phyloP scores from a whole-genome alignment of 2,888 invertebrate species.

The Phortica okadai region DNA sequence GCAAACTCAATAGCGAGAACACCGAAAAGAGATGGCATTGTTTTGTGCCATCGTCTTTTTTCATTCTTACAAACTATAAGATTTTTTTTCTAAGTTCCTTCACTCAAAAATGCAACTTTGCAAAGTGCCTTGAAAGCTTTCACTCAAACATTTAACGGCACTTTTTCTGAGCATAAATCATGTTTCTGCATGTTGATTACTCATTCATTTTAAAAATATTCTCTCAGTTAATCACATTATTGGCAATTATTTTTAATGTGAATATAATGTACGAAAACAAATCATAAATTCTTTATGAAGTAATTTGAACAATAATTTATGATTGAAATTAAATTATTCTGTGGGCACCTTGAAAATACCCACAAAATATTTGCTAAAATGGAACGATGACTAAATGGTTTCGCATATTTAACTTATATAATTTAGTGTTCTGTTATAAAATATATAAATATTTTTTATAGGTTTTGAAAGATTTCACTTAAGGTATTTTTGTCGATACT shows the following conservation, averaged over 20 bases:
- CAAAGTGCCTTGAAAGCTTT: slow-evolving; percentile 36
- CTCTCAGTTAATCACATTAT: not conserved
- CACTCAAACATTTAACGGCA: not conserved
- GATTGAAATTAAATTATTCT: not conserved
- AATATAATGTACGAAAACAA: slow-evolving; percentile 1
- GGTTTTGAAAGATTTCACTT: too few species aligned
- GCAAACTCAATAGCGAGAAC: not conserved
- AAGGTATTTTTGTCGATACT: too few species aligned
- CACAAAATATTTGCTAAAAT: not conserved
- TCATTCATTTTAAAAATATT: not conserved
- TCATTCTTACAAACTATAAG: slow-evolving; percentile 26
- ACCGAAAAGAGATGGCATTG: not conserved
- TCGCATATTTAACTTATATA: not conserved
- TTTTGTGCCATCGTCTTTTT: not conserved
- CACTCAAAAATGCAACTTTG: slow-evolving; percentile 54
- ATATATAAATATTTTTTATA: too few species aligned
- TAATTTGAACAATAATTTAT: not conserved
- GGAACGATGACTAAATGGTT: not conserved
- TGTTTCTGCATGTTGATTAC: not conserved
- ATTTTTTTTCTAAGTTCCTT: not conserved
- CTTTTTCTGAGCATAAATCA: not conserved
- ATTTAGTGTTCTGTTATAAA: too few species aligned
- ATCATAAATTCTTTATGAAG: not conserved
- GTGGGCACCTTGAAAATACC: not conserved
- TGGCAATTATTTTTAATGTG: not conserved